Evolutionary conservation across 2,888 invertebrate species (phyloP), one percentile per base, ranked within the genome.

Genomic region (Epistrophella euchroma): DNA sequence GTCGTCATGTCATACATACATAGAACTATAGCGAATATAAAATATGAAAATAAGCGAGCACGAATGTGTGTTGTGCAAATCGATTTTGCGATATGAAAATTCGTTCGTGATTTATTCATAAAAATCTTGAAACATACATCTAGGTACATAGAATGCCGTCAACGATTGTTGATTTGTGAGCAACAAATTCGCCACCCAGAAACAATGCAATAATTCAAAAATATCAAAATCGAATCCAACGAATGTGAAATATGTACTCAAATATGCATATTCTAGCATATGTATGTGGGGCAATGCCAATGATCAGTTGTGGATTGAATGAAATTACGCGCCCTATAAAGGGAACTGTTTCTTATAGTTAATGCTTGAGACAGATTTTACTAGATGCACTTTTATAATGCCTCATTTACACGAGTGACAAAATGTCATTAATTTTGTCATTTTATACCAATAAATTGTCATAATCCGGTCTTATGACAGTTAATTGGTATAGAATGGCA

Each of bases 171-270:
- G 79, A 79, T 75, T 79, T 79, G 78, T 73, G 70, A 64, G 55
- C 83, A 78, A 78, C 83, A 83, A 83, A 83, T 74, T 73, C 83
- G 68, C 78, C 73, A 62, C 73, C 70, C 70, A 35, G 78, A 73
- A 83, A 83, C 78, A 70, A 40, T 25, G 83, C 56, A 78, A 83
- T 83, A 83, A 83, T 83, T 79, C 74, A 84, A 79, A 74, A 79
- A 71, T 75, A 74, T 79, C 70, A 62, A 83, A 78, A 47, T 66
- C 66, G 32, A 47, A 47, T 2, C 60, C 40, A 60, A 56, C 82
- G 56, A 81, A 71, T 73, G 50, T 71, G 60, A 55, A 71, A 71
- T 56, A 32, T 32, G 9, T 32, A 58, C 55, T 50, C 62, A 50
- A 66, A 76, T 72, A 74, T 68, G 68, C 43, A 55, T 70, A 78